Evolutionary conservation across 2,888 invertebrate species (phyloP).

Genomic region (Drosophila dives): DNA sequence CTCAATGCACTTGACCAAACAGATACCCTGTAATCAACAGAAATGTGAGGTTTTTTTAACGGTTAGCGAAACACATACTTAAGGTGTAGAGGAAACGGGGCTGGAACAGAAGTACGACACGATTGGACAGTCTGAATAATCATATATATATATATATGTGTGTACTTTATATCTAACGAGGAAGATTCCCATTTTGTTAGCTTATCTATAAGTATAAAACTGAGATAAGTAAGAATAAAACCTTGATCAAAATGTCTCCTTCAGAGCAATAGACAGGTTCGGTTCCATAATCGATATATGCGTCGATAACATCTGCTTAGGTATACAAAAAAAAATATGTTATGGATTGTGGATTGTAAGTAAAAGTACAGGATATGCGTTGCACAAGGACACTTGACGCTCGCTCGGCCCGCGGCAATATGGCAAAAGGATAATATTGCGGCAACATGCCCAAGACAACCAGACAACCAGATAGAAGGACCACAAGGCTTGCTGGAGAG

Average conservation of each 20-base stretch:
- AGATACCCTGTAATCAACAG: slow-evolving; percentile 8
- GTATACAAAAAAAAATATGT: neutral
- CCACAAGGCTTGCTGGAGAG: slow-evolving; percentile 6
- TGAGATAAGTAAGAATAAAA: neutral
- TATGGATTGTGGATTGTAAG: slow-evolving; percentile 5
- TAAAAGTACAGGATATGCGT: slow-evolving; percentile 41
- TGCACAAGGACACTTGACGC: slow-evolving; percentile 47
- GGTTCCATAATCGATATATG: neutral
- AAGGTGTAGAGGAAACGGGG: neutral
- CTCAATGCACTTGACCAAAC: neutral
- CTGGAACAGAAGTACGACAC: neutral
- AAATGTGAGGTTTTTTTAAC: neutral
- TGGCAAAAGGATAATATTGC: slow-evolving; percentile 52
- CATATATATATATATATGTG: neutral
- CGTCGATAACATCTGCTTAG: neutral
- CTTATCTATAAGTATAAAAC: neutral
- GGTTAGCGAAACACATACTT: neutral
- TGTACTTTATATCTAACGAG: neutral
- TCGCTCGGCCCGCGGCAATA: slow-evolving; percentile 37
- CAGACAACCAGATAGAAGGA: slow-evolving; percentile 15
- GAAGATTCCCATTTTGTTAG: neutral
- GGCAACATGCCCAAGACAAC: slow-evolving; percentile 21
- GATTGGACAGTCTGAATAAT: neutral
- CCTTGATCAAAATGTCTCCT: neutral
- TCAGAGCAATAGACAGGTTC: neutral